phyloP scores from a whole-genome alignment of 2,797 vertebrate species.

The Astyanax mexicanus region DNA sequence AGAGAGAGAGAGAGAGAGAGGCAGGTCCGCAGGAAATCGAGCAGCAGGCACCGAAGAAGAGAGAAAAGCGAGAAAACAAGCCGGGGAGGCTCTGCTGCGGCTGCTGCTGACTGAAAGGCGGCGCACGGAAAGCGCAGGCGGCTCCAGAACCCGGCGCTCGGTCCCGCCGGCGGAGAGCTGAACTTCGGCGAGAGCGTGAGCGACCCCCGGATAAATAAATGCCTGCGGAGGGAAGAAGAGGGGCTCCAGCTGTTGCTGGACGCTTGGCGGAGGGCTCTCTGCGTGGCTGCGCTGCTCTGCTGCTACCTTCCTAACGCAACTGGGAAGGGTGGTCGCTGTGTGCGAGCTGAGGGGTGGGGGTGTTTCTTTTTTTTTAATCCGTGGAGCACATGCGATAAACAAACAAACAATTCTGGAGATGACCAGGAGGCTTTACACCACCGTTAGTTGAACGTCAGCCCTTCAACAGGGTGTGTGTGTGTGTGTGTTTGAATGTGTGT shows the following conservation, averaged over 20 bases:
- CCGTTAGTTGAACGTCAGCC: too few relatives aligned
- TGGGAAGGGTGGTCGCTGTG: too few relatives aligned
- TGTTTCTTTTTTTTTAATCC: too few relatives aligned
- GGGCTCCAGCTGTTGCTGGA: constrained; percentile 16
- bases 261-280: neutral
- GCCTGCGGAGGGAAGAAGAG: neutral
- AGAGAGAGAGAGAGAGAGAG: constrained; percentile 1
- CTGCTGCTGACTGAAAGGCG: too few relatives aligned
- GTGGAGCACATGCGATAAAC: neutral
- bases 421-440: neutral
- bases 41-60: constrained; percentile 1
- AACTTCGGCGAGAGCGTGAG: neutral
- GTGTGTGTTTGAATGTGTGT: neutral
- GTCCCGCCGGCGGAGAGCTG: neutral
- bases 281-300: neutral
- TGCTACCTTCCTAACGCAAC: neutral
- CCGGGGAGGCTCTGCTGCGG: constrained; percentile 3
- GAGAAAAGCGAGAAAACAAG: constrained; percentile 36
- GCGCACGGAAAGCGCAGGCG: neutral
- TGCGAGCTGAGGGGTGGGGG: neutral
- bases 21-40: constrained; percentile 60
- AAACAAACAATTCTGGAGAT: neutral
- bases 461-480: neutral
- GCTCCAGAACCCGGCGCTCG: neutral
- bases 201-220: neutral